Conservation (phyloP, 1,140 invertebrate species). For the Stratiolaelaps scimitus region DNA sequence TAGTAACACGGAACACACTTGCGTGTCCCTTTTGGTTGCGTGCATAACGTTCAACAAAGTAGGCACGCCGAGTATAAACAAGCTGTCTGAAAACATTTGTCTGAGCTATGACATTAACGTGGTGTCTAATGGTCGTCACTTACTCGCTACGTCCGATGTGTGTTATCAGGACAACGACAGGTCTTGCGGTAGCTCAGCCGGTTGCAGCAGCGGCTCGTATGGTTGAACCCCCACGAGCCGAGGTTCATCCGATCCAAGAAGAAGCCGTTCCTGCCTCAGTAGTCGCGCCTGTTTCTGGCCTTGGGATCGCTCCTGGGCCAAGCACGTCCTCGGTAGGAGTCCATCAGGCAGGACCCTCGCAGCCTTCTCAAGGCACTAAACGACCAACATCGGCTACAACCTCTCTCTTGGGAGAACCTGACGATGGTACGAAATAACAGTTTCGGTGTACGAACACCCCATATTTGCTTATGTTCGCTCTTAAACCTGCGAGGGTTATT, state of each 20-base stretch:
- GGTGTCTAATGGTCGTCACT: too few relatives aligned
- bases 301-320: not conserved
- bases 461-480: not conserved
- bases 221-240: not conserved
- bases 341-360: not conserved
- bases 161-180: too few relatives aligned
- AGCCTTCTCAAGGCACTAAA: not conserved
- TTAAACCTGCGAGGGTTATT: too few relatives aligned
- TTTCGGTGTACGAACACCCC: not conserved
- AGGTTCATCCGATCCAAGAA: slow-evolving; percentile 20
- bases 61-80: too few relatives aligned
- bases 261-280: not conserved
- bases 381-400: not conserved
- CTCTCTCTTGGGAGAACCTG: not conserved
- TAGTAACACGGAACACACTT: too few relatives aligned
- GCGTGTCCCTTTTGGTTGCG: too few relatives aligned
- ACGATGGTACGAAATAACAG: not conserved
- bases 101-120: too few relatives aligned
- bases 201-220: too few relatives aligned
- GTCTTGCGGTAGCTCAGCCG: too few relatives aligned
- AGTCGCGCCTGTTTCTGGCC: not conserved
- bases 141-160: too few relatives aligned
- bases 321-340: not conserved
- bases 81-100: too few relatives aligned
- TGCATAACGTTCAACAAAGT: too few relatives aligned